Percentiles rank a stretch among this genome's conserved stretches.
These are phyloP conservation scores for Peromyscus polionotus DNA, from an alignment of 2,113 vertebrate species.

Conservation along the genomic window DNA sequence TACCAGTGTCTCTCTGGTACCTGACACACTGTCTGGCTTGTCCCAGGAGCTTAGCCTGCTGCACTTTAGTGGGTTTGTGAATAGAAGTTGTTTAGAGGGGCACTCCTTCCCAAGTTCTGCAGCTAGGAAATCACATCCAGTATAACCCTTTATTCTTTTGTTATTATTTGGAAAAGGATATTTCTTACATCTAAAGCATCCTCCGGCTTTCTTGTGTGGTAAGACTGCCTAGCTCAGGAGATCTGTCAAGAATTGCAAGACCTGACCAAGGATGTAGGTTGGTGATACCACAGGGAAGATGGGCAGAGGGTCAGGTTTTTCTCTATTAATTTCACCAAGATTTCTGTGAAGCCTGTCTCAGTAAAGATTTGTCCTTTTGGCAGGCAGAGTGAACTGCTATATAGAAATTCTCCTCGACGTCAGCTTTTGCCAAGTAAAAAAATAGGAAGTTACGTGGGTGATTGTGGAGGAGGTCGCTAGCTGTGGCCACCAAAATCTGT, in stretches of 20 bases:
- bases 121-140: not conserved
- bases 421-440: slow-evolving; percentile 71
- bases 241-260: not conserved
- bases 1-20: not conserved
- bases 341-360: slow-evolving; percentile 10
- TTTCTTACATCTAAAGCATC: not conserved
- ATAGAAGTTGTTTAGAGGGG: not conserved
- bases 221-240: slow-evolving; percentile 12
- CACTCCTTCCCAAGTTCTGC: not conserved
- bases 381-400: slow-evolving; percentile 17
- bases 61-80: not conserved
- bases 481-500: slow-evolving; percentile 70
- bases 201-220: not conserved
- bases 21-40: not conserved
- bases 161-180: not conserved
- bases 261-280: slow-evolving; percentile 16
- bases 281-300: not conserved
- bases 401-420: slow-evolving; percentile 66
- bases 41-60: not conserved
- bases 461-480: slow-evolving; percentile 63
- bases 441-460: slow-evolving; percentile 74
- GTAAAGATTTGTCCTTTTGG: slow-evolving; percentile 28
- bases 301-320: not conserved
- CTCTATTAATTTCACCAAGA: not conserved
- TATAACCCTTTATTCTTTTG: not conserved